A percentile compares a stretch with the other conserved stretches of the same genome.
Conservation (phyloP, 2,888 invertebrate species). For the Cistogaster globosa region DNA sequence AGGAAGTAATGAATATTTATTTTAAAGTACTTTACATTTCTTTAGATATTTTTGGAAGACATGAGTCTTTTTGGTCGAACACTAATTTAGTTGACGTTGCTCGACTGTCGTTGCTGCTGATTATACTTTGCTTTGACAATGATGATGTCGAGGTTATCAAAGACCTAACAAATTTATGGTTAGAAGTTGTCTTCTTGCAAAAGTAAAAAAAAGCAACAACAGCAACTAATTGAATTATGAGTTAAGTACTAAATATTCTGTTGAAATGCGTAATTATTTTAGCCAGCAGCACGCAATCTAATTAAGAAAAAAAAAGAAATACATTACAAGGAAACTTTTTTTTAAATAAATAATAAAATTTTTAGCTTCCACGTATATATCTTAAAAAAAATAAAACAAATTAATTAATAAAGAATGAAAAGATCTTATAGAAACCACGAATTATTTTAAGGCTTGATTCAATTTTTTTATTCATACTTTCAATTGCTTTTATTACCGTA, state of each 20-base stretch:
- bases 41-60: slow-evolving; percentile 9
- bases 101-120: not conserved
- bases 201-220: slow-evolving; percentile 21
- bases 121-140: slow-evolving; percentile 7
- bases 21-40: slow-evolving; percentile 32
- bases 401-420: too few species aligned
- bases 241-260: slow-evolving; percentile 65
- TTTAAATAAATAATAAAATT: too few species aligned
- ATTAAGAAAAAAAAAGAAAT: not conserved
- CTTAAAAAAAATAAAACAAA: too few species aligned
- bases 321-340: too few species aligned
- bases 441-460: too few species aligned
- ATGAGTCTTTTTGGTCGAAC: not conserved
- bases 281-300: slow-evolving; percentile 5
- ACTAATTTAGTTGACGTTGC: not conserved
- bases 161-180: slow-evolving; percentile 11
- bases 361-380: too few species aligned
- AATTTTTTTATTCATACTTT: not conserved
- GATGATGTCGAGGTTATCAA: not conserved
- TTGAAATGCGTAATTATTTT: slow-evolving; percentile 57
- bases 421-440: too few species aligned
- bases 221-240: slow-evolving; percentile 63
- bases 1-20: slow-evolving; percentile 21
- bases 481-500: not conserved
- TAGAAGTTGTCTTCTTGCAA: slow-evolving; percentile 27